Evolutionary conservation across 2,888 invertebrate genomes (phyloP), one percentile per base, ranked within the genome.

Genomic region (Drosophila recens): DNA sequence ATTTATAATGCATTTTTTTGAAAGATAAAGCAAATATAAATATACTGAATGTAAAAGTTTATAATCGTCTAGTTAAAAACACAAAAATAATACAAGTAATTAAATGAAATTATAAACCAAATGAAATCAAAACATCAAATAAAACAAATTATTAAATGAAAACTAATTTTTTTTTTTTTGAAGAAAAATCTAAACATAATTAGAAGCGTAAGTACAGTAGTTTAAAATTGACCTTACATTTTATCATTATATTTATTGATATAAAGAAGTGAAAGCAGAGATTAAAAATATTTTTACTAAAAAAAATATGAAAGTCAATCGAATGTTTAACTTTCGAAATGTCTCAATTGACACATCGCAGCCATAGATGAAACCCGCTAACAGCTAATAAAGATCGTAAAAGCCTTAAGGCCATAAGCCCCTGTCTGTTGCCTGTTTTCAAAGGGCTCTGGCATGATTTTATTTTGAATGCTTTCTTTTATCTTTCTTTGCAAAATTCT

Each of bases 31-130:
- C 10, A 4, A 20, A 52, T 36, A 1, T n/a, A 59, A 36, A 52
- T 49, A 63, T 56, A 54, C 40, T 58, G 54, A 75, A 52, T 54
- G 61, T 64, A 79, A 76, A 80, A 67, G 67, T 81, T 87, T 81
- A 89, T 89, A 89, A 87, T 84, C 79, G 84, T 83, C 84, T 85
- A 84, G 89, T 86, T 72, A 82, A 63, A 68, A 56, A 67, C 64
- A 61, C 17, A 43, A 59, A 52, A 56, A 40, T 34, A 20, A 38
- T 51, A 52, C 33, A 42, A 20, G 23, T 54, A 69, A 53, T 9
- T 9, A 53, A 68, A 36, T 8, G n/a, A 43, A 33, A 58, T 63
- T 63, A 45, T 43, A 61, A 64, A 33, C 34, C 38, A 51, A 49
- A 65, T 52, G 45, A 61, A 66, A 69, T 53, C 48, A 48, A 67